Percentiles rank a stretch among this genome's conserved stretches.
Evolutionary conservation across 2,113 vertebrate species (phyloP).

Genomic region (Typhlomys cinereus): DNA sequence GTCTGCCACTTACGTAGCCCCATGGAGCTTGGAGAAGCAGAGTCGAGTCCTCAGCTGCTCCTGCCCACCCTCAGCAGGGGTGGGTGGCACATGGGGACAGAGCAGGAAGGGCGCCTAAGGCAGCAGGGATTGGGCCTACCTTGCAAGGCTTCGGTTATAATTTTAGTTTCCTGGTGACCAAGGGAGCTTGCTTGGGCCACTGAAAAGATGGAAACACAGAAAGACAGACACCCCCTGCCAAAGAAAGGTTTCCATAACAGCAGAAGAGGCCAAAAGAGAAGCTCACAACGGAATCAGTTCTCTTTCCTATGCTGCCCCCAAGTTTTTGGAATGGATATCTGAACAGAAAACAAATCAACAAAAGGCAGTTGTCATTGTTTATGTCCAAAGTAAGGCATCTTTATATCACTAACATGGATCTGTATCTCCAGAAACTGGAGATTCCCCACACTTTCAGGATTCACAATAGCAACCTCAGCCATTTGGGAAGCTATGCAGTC

Average conservation of each 20-base stretch:
- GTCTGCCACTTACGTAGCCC: neutral
- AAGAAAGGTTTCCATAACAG: neutral
- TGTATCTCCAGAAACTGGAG: neutral
- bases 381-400: neutral
- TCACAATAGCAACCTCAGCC: neutral
- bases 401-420: neutral
- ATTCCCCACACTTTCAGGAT: neutral
- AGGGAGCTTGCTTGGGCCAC: conserved; percentile 29
- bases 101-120: neutral
- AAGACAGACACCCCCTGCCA: conserved; percentile 6
- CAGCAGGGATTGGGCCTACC: neutral
- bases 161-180: conserved; percentile 50
- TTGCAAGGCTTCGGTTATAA: neutral
- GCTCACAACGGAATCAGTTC: neutral
- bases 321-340: neutral
- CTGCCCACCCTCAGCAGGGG: neutral
- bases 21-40: neutral
- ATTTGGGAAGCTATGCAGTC: neutral
- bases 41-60: conserved; percentile 4
- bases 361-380: neutral
- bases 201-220: conserved; percentile 9
- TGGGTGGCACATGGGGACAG: neutral
- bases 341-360: neutral
- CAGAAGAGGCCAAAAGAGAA: neutral
- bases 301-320: neutral